Conservation (phyloP, 2,888 invertebrate genomes). For the Volucella bombylans region DNA sequence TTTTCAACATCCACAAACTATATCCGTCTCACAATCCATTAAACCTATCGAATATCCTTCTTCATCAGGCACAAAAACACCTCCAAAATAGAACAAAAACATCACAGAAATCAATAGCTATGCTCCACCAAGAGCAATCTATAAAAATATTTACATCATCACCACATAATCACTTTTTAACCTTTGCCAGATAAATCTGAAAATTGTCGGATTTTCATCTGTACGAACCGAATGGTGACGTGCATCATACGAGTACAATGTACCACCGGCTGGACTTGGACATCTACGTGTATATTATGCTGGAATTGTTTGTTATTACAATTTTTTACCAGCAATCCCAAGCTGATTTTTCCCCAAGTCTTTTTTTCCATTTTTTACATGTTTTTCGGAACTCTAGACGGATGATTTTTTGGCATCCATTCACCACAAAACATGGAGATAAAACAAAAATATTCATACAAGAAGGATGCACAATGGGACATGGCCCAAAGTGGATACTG, state of each 20-base stretch:
- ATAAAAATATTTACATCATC: slow-evolving; percentile 48
- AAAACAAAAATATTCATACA: slow-evolving; percentile 34
- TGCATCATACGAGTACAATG: slow-evolving; percentile 21
- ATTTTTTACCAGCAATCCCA: slow-evolving; percentile 29
- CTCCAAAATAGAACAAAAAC: not conserved
- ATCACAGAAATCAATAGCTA: slow-evolving; percentile 21
- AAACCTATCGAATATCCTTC: slow-evolving; percentile 9
- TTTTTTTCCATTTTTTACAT: not conserved
- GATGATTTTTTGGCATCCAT: slow-evolving; percentile 59
- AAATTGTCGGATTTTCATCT: slow-evolving; percentile 28
- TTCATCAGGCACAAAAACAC: no score
- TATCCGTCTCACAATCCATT: slow-evolving; percentile 22
- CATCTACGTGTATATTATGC: not conserved
- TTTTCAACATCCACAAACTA: no score
- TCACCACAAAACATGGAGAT: slow-evolving; percentile 26
- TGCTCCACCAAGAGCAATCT: slow-evolving; percentile 13
- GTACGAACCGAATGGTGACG: slow-evolving; percentile 23
- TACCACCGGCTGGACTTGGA: slow-evolving; percentile 17
- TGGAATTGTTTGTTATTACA: slow-evolving; percentile 23
- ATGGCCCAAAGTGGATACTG: no score
- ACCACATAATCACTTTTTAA: slow-evolving; percentile 64
- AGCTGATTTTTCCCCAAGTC: slow-evolving; percentile 20
- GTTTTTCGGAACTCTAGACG: slow-evolving; percentile 24
- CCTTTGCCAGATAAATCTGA: slow-evolving; percentile 46
- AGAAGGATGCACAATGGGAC: not conserved